Conservation (phyloP, 2,797 vertebrate genomes). For the Alectoris magna region DNA sequence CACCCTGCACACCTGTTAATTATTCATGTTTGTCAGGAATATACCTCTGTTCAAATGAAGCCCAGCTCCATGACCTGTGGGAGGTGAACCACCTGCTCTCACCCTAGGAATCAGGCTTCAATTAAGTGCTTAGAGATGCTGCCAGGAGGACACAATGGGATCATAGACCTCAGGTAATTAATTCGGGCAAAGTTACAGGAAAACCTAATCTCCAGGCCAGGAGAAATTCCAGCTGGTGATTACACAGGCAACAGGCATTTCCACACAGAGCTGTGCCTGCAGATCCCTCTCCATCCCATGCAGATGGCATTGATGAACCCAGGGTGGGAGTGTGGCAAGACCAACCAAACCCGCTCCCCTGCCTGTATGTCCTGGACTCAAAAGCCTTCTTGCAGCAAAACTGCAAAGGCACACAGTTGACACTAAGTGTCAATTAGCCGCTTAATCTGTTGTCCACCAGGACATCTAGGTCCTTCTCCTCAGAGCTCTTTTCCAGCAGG, state of each 20-base stretch:
- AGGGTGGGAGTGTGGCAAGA: background rate
- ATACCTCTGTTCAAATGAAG: slow-evolving; percentile 26
- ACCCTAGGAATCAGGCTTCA: background rate
- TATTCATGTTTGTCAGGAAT: slow-evolving; percentile 26
- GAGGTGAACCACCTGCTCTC: background rate
- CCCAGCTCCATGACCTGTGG: background rate
- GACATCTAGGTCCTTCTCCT: no score
- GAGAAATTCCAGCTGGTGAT: background rate
- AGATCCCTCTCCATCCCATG: background rate
- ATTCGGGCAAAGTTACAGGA: slow-evolving; percentile 41
- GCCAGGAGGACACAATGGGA: background rate
- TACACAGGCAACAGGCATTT: background rate
- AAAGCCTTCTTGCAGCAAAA: background rate
- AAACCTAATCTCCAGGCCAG: slow-evolving; percentile 18
- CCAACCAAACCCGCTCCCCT: background rate
- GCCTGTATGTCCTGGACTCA: background rate
- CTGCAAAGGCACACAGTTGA: no score
- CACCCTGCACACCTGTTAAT: slow-evolving; percentile 1
- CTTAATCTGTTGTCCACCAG: no score
- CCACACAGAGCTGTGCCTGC: background rate
- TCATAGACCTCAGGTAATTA: background rate
- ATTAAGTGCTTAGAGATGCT: slow-evolving; percentile 35
- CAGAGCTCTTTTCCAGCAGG: no score
- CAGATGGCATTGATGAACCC: background rate
- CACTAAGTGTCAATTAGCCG: no score